Percentiles rank a stretch among this genome's conserved stretches.
Conservation (phyloP, 2,888 invertebrate genomes). For the Pristionchus fissidentatus region DNA sequence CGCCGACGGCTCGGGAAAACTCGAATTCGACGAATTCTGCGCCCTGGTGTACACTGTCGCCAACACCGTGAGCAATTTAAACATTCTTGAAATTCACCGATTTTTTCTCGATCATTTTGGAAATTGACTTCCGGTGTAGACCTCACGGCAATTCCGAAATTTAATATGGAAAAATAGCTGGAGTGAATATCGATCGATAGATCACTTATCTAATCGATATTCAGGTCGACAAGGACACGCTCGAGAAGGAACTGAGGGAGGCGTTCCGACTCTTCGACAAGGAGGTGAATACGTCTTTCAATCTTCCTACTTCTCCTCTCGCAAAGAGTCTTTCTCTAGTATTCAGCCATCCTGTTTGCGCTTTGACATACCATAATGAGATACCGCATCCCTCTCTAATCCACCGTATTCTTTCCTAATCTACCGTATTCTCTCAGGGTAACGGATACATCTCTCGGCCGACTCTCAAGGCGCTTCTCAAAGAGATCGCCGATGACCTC, state of each 20-base stretch:
- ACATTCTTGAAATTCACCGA: too few species aligned
- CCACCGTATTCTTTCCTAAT: neutral
- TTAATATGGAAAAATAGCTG: neutral
- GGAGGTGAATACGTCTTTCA: constrained; percentile 78
- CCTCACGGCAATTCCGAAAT: neutral
- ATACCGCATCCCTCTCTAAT: neutral
- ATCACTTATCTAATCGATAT: neutral
- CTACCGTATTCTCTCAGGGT: constrained; percentile 77
- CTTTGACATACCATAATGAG: neutral
- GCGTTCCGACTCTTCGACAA: constrained; percentile 99
- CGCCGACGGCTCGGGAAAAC: constrained; percentile 76
- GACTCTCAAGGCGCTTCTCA: constrained; percentile 73
- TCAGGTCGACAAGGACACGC: constrained; percentile 84
- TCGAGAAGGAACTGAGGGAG: constrained; percentile 97
- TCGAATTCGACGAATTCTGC: constrained; percentile 78
- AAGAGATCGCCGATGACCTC: constrained; percentile 74
- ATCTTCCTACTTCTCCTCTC: neutral
- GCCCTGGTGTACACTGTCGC: constrained; percentile 77
- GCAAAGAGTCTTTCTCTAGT: neutral
- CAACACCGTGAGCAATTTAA: constrained; percentile 65
- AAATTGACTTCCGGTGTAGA: too few species aligned
- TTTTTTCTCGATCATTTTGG: too few species aligned
- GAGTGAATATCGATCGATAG: neutral
- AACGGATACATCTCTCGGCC: constrained; percentile 75
- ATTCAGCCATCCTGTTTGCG: neutral